Percentiles rank a stretch among this genome's conserved stretches.
Evolutionary conservation across 1,140 invertebrate species (phyloP).

Genomic region (Acromyrmex echinatior): DNA sequence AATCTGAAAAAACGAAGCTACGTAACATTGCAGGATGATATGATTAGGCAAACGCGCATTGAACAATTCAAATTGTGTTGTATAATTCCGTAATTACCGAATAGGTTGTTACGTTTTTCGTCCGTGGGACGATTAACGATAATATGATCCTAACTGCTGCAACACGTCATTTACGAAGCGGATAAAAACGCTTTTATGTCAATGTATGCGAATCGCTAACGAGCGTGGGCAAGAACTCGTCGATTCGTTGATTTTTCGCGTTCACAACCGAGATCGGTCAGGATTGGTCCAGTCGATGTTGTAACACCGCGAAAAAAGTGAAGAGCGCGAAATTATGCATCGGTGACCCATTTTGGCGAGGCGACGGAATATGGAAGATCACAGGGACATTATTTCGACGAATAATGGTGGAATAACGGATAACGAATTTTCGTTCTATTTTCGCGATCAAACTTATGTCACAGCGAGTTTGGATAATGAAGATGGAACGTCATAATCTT

Average conservation of each 20-base stretch:
- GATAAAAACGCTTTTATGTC: constrained; percentile 50
- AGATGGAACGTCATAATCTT: constrained; percentile 65
- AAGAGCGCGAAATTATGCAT: constrained; percentile 59
- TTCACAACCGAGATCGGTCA: constrained; percentile 28
- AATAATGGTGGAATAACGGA: constrained; percentile 55
- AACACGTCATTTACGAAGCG: constrained; percentile 32
- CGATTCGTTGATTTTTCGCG: constrained; percentile 35
- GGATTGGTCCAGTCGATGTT: constrained; percentile 45
- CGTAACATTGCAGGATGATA: neutral
- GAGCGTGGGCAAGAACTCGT: constrained; percentile 18
- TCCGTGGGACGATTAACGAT: constrained; percentile 15
- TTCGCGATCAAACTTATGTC: constrained; percentile 62
- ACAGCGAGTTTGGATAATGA: constrained; percentile 60
- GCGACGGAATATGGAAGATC: constrained; percentile 50
- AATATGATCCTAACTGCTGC: constrained; percentile 26
- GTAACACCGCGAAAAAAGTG: constrained; percentile 54
- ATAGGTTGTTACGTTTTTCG: constrained; percentile 22
- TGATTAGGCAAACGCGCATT: constrained; percentile 3
- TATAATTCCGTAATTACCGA: constrained; percentile 34
- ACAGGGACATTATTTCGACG: constrained; percentile 55
- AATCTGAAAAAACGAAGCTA: neutral
- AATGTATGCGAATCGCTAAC: constrained; percentile 54
- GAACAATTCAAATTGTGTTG: neutral
- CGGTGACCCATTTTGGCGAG: constrained; percentile 53
- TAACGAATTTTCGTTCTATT: constrained; percentile 64